These are phyloP conservation scores for Gambelia wislizenii DNA, from an alignment of 2,797 vertebrate genomes.

Conservation along the genomic window DNA sequence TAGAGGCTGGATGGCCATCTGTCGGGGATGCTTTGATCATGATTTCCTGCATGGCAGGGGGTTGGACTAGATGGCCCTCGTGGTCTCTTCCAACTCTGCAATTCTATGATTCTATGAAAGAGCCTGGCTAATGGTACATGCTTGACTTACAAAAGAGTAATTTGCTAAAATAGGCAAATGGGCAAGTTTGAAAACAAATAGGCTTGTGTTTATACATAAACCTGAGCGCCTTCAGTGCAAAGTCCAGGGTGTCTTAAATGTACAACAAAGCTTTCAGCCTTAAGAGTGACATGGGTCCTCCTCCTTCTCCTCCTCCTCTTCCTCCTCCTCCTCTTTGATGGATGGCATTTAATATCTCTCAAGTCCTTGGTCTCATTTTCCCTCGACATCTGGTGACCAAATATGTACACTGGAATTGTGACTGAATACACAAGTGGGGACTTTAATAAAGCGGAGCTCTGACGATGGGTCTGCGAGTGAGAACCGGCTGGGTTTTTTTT, in stretches of 20 bases:
- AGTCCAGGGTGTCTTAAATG: not conserved
- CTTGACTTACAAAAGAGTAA: not conserved
- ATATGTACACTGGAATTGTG: constrained; percentile 68
- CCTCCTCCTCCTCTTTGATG: constrained; percentile 35
- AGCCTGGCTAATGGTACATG: not conserved
- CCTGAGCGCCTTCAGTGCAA: not conserved
- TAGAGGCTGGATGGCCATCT: too few relatives aligned
- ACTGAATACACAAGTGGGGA: constrained; percentile 58
- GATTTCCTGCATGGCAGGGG: too few relatives aligned
- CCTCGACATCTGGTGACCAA: constrained; percentile 72
- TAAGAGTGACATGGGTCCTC: not conserved
- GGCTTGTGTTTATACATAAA: not conserved
- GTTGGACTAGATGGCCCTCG: too few relatives aligned
- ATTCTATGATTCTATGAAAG: too few relatives aligned
- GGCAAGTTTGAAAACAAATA: not conserved
- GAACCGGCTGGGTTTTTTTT: constrained; percentile 49
- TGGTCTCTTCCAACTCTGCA: too few relatives aligned
- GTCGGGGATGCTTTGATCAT: too few relatives aligned
- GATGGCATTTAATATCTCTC: constrained; percentile 72
- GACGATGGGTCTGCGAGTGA: constrained; percentile 52
- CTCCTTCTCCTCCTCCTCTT: too few relatives aligned
- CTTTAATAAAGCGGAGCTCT: constrained; percentile 64
- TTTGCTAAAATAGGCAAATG: too few relatives aligned
- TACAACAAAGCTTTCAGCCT: not conserved
- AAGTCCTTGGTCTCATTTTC: constrained; percentile 58